Percentiles rank a stretch among this genome's conserved stretches.
Conservation (phyloP, 2,888 invertebrate genomes). For the Coremacera marginata region DNA sequence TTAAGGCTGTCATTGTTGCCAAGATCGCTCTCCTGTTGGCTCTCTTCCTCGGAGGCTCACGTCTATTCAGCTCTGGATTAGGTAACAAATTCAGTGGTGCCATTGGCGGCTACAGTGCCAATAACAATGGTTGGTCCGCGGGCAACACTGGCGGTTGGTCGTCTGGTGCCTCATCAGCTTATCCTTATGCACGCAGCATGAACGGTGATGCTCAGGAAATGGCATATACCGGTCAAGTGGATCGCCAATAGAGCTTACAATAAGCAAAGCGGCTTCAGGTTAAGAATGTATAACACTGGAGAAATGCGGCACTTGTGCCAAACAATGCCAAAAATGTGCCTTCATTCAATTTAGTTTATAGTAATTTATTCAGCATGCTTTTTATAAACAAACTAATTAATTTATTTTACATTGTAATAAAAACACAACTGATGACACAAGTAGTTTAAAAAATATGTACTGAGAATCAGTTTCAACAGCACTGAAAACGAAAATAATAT, state of each 20-base stretch:
- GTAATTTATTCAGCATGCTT: constrained; percentile 60
- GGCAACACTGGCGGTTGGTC: constrained; percentile 53
- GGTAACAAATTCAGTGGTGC: constrained; percentile 63
- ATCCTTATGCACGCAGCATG: constrained; percentile 72
- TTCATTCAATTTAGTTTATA: constrained; percentile 60
- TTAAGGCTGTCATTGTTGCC: constrained; percentile 83
- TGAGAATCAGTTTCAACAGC: background rate
- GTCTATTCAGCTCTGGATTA: constrained; percentile 74
- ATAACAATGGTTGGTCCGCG: constrained; percentile 54
- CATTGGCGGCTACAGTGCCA: constrained; percentile 55
- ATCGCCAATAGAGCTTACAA: constrained; percentile 38
- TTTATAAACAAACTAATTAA: constrained; percentile 31
- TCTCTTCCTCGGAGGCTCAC: constrained; percentile 78
- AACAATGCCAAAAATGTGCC: constrained; percentile 59
- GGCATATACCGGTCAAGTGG: constrained; percentile 78
- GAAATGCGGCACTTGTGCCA: constrained; percentile 39
- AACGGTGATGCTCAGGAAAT: constrained; percentile 77
- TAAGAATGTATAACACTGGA: constrained; percentile 15
- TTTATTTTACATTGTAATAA: constrained; percentile 41
- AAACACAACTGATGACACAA: constrained; percentile 35
- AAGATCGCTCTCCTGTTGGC: constrained; percentile 84
- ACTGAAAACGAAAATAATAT: constrained; percentile 24
- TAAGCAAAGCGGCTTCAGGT: background rate
- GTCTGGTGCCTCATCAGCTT: constrained; percentile 63
- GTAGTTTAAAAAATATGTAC: background rate